Evolutionary conservation across 2,888 invertebrate species (phyloP).

Genomic region (Galerucella calmariensis): DNA sequence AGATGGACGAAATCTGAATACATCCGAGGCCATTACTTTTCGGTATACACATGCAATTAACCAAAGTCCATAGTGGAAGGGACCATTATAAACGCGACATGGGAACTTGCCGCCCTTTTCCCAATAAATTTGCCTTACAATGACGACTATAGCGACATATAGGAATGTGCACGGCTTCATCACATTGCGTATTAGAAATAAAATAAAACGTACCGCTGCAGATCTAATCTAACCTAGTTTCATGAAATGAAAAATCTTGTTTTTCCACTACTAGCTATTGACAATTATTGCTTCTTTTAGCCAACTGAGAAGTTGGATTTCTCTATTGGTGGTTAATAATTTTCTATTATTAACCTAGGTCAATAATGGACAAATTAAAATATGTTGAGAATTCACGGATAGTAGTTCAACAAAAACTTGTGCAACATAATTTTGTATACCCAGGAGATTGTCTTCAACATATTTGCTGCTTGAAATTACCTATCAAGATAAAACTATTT

Average conservation of each 20-base stretch:
- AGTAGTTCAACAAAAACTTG: no score
- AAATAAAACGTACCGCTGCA: slow-evolving; percentile 26
- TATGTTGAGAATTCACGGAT: no score
- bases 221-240: slow-evolving; percentile 31
- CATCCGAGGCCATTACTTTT: slow-evolving; percentile 32
- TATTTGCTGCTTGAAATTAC: no score
- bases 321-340: no score
- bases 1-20: slow-evolving; percentile 32
- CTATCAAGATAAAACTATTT: no score
- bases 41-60: slow-evolving; percentile 34
- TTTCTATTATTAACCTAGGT: no score
- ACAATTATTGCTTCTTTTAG: no score
- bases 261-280: no score
- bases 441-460: no score
- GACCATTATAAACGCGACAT: slow-evolving; percentile 41
- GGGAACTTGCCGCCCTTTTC: slow-evolving; percentile 44
- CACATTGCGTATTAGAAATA: slow-evolving; percentile 34
- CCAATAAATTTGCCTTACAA: slow-evolving; percentile 62
- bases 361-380: no score
- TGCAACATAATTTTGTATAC: no score
- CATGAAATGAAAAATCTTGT: background rate
- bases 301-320: no score
- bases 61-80: slow-evolving; percentile 36
- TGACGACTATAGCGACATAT: slow-evolving; percentile 58
- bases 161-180: slow-evolving; percentile 58